Evolutionary conservation across 2,888 invertebrate species (phyloP).

Genomic region (Yponomeuta evonymella): DNA sequence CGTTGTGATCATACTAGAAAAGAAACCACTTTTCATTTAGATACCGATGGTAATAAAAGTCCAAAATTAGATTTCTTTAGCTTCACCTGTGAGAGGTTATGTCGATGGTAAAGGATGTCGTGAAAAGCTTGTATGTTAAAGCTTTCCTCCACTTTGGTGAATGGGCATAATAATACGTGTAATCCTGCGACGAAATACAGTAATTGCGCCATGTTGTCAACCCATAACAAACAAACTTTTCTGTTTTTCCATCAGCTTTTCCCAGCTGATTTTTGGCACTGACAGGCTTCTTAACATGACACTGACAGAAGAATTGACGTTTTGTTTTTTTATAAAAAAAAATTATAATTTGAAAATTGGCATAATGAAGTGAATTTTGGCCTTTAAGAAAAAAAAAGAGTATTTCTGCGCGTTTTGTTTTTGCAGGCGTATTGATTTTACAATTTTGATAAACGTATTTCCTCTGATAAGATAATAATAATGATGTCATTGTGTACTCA

Average conservation of each 20-base stretch:
- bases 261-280: not conserved
- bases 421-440: too few species aligned
- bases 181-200: conserved; percentile 84
- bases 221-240: not conserved
- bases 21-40: not conserved
- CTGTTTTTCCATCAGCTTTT: not conserved
- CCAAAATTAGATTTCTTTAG: conserved; percentile 62
- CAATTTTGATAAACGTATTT: too few species aligned
- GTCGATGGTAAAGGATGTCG: conserved; percentile 93
- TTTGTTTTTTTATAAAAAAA: not conserved
- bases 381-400: too few species aligned
- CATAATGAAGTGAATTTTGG: too few species aligned
- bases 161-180: conserved; percentile 92
- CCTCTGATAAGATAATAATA: too few species aligned
- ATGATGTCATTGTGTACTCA: too few species aligned
- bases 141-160: conserved; percentile 99
- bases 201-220: conserved; percentile 81
- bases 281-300: not conserved
- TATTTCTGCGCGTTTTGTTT: too few species aligned
- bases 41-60: conserved; percentile 25
- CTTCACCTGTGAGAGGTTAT: conserved; percentile 86
- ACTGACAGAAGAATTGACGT: not conserved
- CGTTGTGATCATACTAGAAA: conserved; percentile 96
- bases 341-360: too few species aligned
- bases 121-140: conserved; percentile 99